phyloP scores from a whole-genome alignment of 2,888 invertebrate species.

The Agrotis ipsilon region DNA sequence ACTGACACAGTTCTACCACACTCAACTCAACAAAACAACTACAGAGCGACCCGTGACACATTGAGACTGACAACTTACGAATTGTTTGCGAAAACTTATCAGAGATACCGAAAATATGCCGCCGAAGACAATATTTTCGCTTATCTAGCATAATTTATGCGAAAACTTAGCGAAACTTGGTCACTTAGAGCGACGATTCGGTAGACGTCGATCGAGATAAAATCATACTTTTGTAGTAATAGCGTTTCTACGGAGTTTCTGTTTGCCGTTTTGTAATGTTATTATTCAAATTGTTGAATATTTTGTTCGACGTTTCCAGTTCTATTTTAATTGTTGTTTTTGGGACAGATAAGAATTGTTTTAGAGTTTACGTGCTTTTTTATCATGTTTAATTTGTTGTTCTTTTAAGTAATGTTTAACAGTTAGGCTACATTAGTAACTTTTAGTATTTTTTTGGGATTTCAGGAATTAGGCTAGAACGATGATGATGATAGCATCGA shows the following conservation, averaged over 20 bases:
- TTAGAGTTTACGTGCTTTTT: neutral
- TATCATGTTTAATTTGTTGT: neutral
- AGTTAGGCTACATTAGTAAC: neutral
- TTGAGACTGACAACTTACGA: conserved; percentile 75
- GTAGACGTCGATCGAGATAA: conserved; percentile 85
- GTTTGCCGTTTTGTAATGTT: conserved; percentile 51
- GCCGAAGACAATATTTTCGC: conserved; percentile 89
- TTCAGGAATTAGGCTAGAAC: too few relatives aligned
- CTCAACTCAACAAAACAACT: conserved; percentile 51
- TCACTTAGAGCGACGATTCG: conserved; percentile 84
- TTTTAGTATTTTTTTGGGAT: too few relatives aligned
- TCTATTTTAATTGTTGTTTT: conserved; percentile 49
- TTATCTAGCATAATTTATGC: conserved; percentile 90
- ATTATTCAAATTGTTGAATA: conserved; percentile 61
- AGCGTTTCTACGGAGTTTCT: conserved; percentile 39
- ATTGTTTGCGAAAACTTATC: conserved; percentile 85
- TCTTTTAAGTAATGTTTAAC: neutral
- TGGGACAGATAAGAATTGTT: conserved; percentile 32
- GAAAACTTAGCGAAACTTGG: conserved; percentile 86
- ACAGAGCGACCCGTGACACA: conserved; percentile 65
- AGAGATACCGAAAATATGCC: conserved; percentile 86
- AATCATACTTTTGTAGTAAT: conserved; percentile 71
- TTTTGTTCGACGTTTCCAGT: conserved; percentile 56
- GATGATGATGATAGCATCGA: too few relatives aligned
- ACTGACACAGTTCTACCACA: neutral